These are phyloP conservation scores for Ennomos erosarius DNA, from an alignment of 2,888 invertebrate genomes.

Conservation along the genomic window DNA sequence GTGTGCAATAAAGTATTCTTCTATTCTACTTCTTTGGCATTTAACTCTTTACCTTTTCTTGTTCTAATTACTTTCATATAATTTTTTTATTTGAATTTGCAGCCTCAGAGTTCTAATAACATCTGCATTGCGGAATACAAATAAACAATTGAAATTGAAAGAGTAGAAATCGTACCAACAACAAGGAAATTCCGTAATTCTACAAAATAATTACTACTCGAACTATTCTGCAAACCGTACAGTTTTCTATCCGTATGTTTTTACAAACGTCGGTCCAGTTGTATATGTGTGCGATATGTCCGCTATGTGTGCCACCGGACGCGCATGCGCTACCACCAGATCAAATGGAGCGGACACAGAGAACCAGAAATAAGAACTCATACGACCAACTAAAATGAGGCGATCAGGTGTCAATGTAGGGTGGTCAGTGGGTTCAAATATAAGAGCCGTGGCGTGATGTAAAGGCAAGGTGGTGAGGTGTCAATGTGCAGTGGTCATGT, in stretches of 20 bases:
- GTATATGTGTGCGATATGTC: slow-evolving; percentile 76
- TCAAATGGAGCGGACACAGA: slow-evolving; percentile 81
- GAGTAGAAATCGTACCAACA: neutral
- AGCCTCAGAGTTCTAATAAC: no score
- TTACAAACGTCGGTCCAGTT: slow-evolving; percentile 75
- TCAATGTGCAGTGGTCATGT: slow-evolving; percentile 34
- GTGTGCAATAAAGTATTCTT: no score
- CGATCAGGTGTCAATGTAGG: slow-evolving; percentile 23
- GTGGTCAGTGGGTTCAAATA: slow-evolving; percentile 26
- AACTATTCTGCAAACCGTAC: slow-evolving; percentile 45
- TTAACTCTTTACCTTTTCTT: no score
- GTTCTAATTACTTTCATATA: no score
- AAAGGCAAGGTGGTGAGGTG: slow-evolving; percentile 32
- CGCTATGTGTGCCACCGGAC: slow-evolving; percentile 82
- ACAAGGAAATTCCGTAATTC: slow-evolving; percentile 9
- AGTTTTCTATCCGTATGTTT: slow-evolving; percentile 69
- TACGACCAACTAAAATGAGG: slow-evolving; percentile 18
- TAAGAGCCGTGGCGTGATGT: slow-evolving; percentile 34
- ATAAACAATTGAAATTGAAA: neutral
- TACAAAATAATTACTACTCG: slow-evolving; percentile 21
- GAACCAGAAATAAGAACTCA: slow-evolving; percentile 48
- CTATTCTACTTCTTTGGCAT: no score
- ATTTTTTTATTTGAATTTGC: no score
- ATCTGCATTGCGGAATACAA: no score
- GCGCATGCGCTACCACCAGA: slow-evolving; percentile 63